A percentile compares a stretch with the other conserved stretches of the same genome.
phyloP scores from a whole-genome alignment of 2,113 vertebrate species.

The Loxodonta africana region DNA sequence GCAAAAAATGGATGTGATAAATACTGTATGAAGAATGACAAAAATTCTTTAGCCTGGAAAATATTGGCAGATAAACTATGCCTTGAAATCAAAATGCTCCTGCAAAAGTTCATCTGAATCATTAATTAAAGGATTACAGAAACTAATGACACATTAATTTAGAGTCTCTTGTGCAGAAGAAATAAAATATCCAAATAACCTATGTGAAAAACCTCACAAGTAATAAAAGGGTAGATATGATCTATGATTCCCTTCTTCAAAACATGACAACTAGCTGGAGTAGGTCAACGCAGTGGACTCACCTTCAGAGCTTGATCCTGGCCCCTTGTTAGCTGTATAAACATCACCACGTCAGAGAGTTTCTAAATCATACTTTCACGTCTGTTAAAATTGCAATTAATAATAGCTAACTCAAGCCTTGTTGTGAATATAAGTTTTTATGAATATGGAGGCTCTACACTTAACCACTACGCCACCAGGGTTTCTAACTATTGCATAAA shows the following conservation, averaged over 20 bases:
- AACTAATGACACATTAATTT: neutral
- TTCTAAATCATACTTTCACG: neutral
- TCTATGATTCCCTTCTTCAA: neutral
- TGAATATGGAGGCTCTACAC: neutral
- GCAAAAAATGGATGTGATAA: neutral
- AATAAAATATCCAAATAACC: neutral
- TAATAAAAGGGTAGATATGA: neutral
- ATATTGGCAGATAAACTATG: neutral
- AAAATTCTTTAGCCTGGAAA: neutral
- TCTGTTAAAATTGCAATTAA: neutral
- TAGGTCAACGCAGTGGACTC: neutral
- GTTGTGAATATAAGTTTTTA: neutral
- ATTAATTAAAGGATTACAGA: neutral
- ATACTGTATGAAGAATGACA: neutral
- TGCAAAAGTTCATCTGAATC: neutral
- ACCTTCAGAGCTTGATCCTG: neutral
- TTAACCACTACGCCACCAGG: too few species aligned
- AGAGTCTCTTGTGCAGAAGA: neutral
- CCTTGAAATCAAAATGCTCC: neutral
- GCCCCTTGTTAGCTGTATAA: neutral
- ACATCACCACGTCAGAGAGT: neutral
- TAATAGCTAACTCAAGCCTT: neutral
- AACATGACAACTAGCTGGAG: neutral
- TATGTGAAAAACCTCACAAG: neutral
- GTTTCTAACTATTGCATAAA: neutral